Percentiles rank a stretch among this genome's conserved stretches.
Evolutionary conservation across 2,888 invertebrate species (phyloP).

Genomic region (Xestia xanthographa): DNA sequence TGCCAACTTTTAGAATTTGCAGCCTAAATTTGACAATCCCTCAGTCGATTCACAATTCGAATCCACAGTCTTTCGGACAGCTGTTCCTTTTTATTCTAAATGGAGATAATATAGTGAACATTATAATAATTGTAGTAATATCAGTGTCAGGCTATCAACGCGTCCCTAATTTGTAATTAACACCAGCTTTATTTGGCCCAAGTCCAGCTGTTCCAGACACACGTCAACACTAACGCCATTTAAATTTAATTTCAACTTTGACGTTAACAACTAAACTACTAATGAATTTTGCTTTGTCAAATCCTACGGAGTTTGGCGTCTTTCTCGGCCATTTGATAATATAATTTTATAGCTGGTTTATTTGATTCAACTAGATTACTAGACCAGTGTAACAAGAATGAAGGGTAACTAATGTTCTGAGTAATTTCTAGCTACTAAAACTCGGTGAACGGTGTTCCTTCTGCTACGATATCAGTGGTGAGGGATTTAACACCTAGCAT

Average conservation of each 20-base stretch:
- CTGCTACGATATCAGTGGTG: neutral
- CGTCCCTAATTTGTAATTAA: conserved; percentile 58
- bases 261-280: conserved; percentile 39
- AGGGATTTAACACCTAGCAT: neutral
- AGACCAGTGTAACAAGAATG: neutral
- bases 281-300: conserved; percentile 35
- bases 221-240: conserved; percentile 55
- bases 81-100: conserved; percentile 3
- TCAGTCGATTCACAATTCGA: neutral
- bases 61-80: neutral
- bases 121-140: conserved; percentile 53
- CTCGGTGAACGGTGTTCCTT: neutral
- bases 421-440: neutral
- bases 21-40: neutral
- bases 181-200: conserved; percentile 57
- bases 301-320: neutral
- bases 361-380: neutral
- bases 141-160: conserved; percentile 61
- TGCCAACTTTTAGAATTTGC: neutral
- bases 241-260: conserved; percentile 49
- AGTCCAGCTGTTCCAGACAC: conserved; percentile 53
- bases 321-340: neutral
- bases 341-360: neutral
- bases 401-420: neutral
- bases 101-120: conserved; percentile 11